Evolutionary conservation across 2,797 vertebrate species (phyloP), one percentile per base, ranked within the genome.

Genomic region (Intellagama lesueurii): DNA sequence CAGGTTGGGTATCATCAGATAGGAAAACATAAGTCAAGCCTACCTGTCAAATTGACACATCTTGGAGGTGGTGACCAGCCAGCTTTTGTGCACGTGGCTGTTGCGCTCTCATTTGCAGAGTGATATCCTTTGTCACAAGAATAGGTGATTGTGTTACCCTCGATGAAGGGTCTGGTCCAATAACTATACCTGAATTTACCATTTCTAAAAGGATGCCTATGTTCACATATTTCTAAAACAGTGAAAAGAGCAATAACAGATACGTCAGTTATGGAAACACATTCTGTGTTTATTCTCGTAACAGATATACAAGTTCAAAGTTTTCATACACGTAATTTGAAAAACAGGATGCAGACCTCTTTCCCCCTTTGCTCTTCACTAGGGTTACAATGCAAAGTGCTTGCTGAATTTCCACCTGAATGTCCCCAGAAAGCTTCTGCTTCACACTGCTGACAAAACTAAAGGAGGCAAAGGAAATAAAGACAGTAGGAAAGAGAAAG

Each of bases 11-110:
- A 72, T 32, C 44, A 12, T 17, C 52, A n/a, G 35, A 30, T 17
- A 17, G 60, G 16, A 28, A 5, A 2, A 32, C 49, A 56, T 64
- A n/a, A 85, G 32, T 12, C 9, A 22, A 44, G 1, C 35, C 85
- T 85, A 89, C 88, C 76, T 83, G 0, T 0, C 19, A 0, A 0
- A 5, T 40, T 44, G 24, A 14, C 5, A 78, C 97, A 97, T 5
- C 22, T 85, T 52, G 96, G 97, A 2, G 49, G 0, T 40, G 97
- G 96, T 3, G 78, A 0, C 97, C 96, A 97, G 68, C 94, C 95
- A 1, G 1, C 44, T 9, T 0, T 64, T 1, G 96, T 96, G 87
- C 97, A 97, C 35, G 35, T 79, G 56, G 84, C 3, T 0, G 1
- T 93, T 6, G 0, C 90, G 64, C 4, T 81, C 1, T 0, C 82